A percentile compares a stretch with the other conserved stretches of the same genome.
phyloP scores from a whole-genome alignment of 2,888 invertebrate species.

The Idaea aversata region DNA sequence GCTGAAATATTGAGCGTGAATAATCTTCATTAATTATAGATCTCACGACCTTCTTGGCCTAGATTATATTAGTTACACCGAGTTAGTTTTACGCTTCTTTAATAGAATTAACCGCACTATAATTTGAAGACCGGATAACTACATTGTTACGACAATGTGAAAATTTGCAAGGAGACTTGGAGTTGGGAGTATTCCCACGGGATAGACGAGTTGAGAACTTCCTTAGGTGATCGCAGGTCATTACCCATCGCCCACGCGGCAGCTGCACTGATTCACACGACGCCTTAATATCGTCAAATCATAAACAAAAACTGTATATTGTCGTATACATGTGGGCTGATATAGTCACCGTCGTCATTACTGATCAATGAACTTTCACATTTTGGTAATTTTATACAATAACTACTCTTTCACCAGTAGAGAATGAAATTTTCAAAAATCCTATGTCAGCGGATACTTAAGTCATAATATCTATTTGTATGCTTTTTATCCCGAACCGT shows the following conservation, averaged over 20 bases:
- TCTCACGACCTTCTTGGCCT: constrained; percentile 28
- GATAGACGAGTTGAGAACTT: constrained; percentile 2
- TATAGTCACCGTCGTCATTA: constrained; percentile 18
- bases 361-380: constrained; percentile 31
- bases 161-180: background rate
- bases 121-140: background rate
- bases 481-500: too few relatives aligned
- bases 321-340: constrained; percentile 38
- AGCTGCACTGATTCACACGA: constrained; percentile 44
- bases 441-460: too few relatives aligned
- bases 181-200: background rate
- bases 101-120: background rate
- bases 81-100: background rate
- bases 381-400: background rate
- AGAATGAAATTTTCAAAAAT: too few relatives aligned
- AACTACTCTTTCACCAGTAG: too few relatives aligned
- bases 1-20: constrained; percentile 32
- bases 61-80: background rate
- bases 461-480: too few relatives aligned
- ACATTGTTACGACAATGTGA: background rate
- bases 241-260: constrained; percentile 41
- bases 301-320: constrained; percentile 40
- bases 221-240: constrained; percentile 23
- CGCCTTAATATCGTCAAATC: constrained; percentile 40
- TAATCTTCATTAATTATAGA: constrained; percentile 35